These are phyloP conservation scores for Plutomurus gul DNA, from an alignment of 1,140 invertebrate genomes.

Conservation along the genomic window DNA sequence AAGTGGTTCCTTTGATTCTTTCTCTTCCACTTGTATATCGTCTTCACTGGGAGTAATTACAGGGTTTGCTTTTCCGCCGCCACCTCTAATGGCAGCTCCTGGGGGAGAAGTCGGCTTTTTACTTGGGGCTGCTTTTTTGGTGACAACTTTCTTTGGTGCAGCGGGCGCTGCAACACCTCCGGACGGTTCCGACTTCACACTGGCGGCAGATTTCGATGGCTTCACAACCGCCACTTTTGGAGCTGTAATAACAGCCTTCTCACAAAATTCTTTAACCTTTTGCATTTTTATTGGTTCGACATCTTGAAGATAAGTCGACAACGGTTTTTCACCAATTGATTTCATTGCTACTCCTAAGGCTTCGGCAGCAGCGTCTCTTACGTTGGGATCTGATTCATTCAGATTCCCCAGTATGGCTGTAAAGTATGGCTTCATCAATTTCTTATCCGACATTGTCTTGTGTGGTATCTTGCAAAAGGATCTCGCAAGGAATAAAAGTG, in stretches of 20 bases:
- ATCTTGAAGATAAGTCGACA: conserved; percentile 82
- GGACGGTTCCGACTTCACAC: conserved; percentile 19
- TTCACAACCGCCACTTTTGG: background rate
- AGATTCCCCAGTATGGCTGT: conserved; percentile 81
- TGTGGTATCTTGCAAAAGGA: conserved; percentile 76
- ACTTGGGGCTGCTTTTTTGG: conserved; percentile 16
- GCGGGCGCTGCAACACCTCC: background rate
- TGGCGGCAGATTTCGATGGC: conserved; percentile 58
- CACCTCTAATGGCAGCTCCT: conserved; percentile 43
- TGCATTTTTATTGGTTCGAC: conserved; percentile 89
- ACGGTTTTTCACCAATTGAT: conserved; percentile 87
- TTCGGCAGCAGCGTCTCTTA: conserved; percentile 82
- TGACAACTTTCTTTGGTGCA: conserved; percentile 40
- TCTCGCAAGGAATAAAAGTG: conserved; percentile 82
- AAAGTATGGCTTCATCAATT: conserved; percentile 83
- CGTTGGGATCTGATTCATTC: conserved; percentile 83
- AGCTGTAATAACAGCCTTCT: conserved; percentile 80
- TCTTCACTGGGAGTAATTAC: background rate
- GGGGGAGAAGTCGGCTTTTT: conserved; percentile 48
- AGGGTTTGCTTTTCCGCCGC: conserved; percentile 32
- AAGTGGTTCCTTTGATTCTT: background rate
- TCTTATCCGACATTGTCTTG: conserved; percentile 79
- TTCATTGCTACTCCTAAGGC: conserved; percentile 94
- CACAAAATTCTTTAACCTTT: conserved; percentile 89
- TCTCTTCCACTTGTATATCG: background rate